Percentiles rank a stretch among this genome's conserved stretches.
phyloP scores from a whole-genome alignment of 2,888 invertebrate genomes.

The Eupithecia subumbrata region DNA sequence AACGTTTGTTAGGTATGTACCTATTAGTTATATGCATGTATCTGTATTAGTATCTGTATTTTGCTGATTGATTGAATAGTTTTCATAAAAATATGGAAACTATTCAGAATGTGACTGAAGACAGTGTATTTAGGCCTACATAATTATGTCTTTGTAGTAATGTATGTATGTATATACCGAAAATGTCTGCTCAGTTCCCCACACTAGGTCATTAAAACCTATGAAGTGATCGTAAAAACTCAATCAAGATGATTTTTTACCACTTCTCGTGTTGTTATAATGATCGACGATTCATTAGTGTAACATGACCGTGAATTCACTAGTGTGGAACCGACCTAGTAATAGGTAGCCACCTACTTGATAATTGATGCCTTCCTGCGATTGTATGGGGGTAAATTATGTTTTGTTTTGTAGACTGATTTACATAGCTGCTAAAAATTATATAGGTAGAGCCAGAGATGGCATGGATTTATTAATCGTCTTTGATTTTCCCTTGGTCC shows the following conservation, averaged over 20 bases:
- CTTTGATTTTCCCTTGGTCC: neutral
- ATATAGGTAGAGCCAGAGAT: neutral
- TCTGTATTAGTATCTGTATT: too few species aligned
- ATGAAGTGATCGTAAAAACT: neutral
- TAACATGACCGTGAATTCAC: slow-evolving; percentile 67
- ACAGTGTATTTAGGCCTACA: too few species aligned
- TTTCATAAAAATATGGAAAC: too few species aligned
- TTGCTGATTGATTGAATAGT: too few species aligned
- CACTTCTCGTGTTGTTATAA: neutral
- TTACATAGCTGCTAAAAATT: slow-evolving; percentile 3
- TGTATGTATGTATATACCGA: too few species aligned
- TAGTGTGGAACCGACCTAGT: slow-evolving; percentile 52
- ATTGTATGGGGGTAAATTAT: slow-evolving; percentile 54
- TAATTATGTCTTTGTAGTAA: too few species aligned
- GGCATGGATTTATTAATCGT: neutral
- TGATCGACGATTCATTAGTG: neutral
- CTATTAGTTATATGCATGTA: too few species aligned
- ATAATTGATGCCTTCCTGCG: slow-evolving; percentile 63
- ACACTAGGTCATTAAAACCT: neutral
- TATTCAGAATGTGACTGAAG: too few species aligned
- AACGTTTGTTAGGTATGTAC: too few species aligned
- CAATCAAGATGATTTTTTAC: neutral
- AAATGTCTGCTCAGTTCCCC: neutral
- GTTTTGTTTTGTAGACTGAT: slow-evolving; percentile 24
- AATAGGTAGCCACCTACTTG: slow-evolving; percentile 47